Base-by-base conservation (phyloP, 2,888 invertebrate genomes). In the Temnothorax rugatulus region DNA sequence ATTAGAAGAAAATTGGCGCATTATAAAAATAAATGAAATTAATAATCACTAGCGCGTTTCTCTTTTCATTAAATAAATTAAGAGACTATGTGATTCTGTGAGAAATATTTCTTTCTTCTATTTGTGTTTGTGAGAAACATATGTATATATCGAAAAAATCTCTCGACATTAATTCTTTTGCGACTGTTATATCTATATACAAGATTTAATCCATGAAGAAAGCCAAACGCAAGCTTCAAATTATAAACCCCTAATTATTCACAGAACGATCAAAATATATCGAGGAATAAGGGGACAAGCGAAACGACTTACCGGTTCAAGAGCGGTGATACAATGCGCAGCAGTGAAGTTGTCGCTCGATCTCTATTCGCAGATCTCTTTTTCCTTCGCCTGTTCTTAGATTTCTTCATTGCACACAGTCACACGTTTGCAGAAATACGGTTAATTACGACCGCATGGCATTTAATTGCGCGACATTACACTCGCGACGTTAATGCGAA, bases 1-100 rank as follows among this genome's bases (percentile, higher is more conserved):
- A 63, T 63, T 63, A 63, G 18, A 9, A 63, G 2, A 38, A 63
- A 63, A 63, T 63, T 38, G n/a, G n/a, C 11, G 15, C 25, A 34
- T 61, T 61, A n/a, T 38, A 21, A 63, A 63, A 63, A 63, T 41
- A 5, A n/a, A 64, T 63, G 13, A 11, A 41, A 41, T 64, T 41
- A 64, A 7, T 64, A 21, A 64, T 41, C 21, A n/a, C n/a, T 61
- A 63, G 5, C 21, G 7, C 7, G 21, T 64, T 64, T 64, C 63
- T 41, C 13, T 34, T 34, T 34, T 21, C 11, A 21, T 41, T 41
- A 64, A 41, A 41, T 41, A 64, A 41, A 64, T 64, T 64, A 13
- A 41, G 5, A 63, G 18, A 63, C 2, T 13, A 11, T n/a, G 34
- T 34, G 34, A 34, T 29, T 29, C 34, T 34, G 34, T 34, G 38